Percentiles rank a stretch among this genome's conserved stretches.
Evolutionary conservation across 2,888 invertebrate species (phyloP).

Genomic region (Dryadula phaetusa): DNA sequence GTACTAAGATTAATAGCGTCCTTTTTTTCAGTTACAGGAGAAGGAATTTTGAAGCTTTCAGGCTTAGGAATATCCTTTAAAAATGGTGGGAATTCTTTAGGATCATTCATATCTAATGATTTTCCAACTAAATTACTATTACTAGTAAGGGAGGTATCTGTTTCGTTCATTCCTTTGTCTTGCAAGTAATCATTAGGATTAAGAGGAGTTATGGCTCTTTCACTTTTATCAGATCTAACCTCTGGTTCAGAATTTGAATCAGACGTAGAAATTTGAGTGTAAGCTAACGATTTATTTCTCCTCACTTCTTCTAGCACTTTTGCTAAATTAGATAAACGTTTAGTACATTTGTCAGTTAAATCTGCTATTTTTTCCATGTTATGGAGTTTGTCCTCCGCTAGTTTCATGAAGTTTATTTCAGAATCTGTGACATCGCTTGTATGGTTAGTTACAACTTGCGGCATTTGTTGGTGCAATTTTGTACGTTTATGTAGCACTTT

Average conservation of each 20-base stretch:
- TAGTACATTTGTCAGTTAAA: conserved; percentile 77
- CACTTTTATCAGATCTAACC: conserved; percentile 58
- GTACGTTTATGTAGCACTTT: conserved; percentile 29
- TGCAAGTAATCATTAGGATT: conserved; percentile 16
- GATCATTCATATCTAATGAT: conserved; percentile 37
- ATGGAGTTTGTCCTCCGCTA: conserved; percentile 74
- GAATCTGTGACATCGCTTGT: conserved; percentile 61
- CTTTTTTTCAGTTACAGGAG: conserved; percentile 44
- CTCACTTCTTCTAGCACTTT: conserved; percentile 79
- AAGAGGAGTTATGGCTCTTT: conserved; percentile 40
- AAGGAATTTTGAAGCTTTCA: conserved; percentile 48
- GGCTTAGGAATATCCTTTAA: conserved; percentile 70
- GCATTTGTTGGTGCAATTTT: conserved; percentile 39
- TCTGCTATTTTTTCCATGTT: conserved; percentile 81
- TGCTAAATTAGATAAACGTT: conserved; percentile 75
- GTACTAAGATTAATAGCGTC: background rate
- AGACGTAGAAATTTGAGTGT: conserved; percentile 70
- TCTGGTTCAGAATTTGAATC: conserved; percentile 69
- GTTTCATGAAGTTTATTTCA: conserved; percentile 67
- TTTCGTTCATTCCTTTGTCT: conserved; percentile 38
- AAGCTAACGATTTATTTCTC: conserved; percentile 72
- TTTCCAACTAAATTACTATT: conserved; percentile 35
- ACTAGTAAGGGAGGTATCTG: conserved; percentile 10
- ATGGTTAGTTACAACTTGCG: conserved; percentile 66
- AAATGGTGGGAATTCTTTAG: conserved; percentile 58